Evolutionary conservation across 1,140 invertebrate genomes (phyloP).

Genomic region (Pissodes strobi): DNA sequence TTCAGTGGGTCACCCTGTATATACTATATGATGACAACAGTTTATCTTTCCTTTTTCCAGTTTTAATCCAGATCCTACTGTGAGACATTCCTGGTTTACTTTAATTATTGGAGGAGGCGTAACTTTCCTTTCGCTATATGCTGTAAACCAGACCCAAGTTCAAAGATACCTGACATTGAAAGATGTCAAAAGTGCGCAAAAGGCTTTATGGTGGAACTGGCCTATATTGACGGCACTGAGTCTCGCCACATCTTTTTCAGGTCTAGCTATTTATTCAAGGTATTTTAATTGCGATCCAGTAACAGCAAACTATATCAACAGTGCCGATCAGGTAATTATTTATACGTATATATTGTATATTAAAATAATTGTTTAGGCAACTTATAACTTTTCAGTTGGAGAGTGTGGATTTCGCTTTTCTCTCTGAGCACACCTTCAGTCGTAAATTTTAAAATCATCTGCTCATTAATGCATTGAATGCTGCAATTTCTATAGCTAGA

Average conservation of each 20-base stretch:
- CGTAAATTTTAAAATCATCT: too few relatives aligned
- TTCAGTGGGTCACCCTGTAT: too few relatives aligned
- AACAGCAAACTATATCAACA: conserved; percentile 59
- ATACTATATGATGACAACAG: too few relatives aligned
- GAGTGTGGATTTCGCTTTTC: too few relatives aligned
- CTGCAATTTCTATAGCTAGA: too few relatives aligned
- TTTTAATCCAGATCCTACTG: conserved; percentile 70
- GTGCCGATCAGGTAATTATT: conserved; percentile 56
- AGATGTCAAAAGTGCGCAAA: conserved; percentile 67
- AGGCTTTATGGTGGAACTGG: conserved; percentile 70
- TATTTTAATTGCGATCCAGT: conserved; percentile 79
- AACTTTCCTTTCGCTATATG: conserved; percentile 77
- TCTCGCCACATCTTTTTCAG: conserved; percentile 73
- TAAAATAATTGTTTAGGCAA: too few relatives aligned
- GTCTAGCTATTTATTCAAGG: conserved; percentile 77
- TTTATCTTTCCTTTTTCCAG: conserved; percentile 54
- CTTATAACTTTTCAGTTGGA: too few relatives aligned
- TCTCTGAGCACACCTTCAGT: too few relatives aligned
- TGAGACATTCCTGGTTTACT: conserved; percentile 75
- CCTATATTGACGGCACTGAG: conserved; percentile 72
- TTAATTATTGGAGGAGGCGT: conserved; percentile 73
- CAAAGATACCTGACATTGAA: conserved; percentile 81
- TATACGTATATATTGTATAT: too few relatives aligned
- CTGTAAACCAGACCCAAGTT: conserved; percentile 84
- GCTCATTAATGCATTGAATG: too few relatives aligned